Conservation (phyloP, 2,797 vertebrate species). For the Merluccius polli region DNA sequence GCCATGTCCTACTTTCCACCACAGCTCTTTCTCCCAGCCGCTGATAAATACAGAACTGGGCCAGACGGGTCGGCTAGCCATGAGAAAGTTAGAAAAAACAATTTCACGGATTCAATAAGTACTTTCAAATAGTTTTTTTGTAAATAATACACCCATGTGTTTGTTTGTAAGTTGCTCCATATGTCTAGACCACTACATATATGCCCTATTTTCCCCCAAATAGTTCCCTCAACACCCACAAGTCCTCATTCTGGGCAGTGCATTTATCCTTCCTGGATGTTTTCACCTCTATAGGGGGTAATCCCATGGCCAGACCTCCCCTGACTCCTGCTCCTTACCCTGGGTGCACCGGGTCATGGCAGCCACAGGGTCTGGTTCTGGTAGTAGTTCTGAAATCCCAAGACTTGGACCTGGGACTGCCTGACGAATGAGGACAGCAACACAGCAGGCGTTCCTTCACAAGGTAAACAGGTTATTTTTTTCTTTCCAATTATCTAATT, state of each 20-base stretch:
- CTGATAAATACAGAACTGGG: neutral
- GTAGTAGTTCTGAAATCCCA: slow-evolving; percentile 61
- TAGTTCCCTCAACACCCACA: neutral
- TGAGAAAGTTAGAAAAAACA: neutral
- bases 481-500: neutral
- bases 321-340: neutral
- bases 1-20: neutral
- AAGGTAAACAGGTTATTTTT: neutral
- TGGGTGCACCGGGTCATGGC: neutral
- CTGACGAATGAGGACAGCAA: slow-evolving; percentile 62
- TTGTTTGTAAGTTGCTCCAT: neutral
- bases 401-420: slow-evolving; percentile 49
- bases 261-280: neutral
- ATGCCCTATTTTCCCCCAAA: neutral
- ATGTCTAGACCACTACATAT: neutral
- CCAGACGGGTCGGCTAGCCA: neutral
- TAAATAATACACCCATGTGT: neutral
- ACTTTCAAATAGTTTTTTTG: no score
- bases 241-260: neutral
- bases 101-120: no score
- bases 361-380: neutral
- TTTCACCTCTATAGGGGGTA: neutral
- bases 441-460: slow-evolving; percentile 25
- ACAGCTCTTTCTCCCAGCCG: neutral
- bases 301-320: neutral